These are phyloP conservation scores for Alviniconcha strummeri DNA, from an alignment of 2,888 invertebrate species.

Conservation along the genomic window DNA sequence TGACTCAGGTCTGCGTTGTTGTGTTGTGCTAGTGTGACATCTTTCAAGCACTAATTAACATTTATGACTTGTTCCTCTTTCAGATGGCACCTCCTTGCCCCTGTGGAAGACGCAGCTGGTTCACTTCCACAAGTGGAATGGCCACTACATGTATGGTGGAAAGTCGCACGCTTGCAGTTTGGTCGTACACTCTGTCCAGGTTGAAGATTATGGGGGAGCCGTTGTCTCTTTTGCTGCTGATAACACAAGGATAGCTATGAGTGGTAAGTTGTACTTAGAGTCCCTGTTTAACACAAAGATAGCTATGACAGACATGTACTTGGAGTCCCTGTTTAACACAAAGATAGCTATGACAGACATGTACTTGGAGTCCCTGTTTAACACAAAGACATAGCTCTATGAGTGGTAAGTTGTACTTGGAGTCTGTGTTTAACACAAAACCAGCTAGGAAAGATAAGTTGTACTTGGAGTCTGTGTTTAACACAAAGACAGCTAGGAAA, in stretches of 20 bases:
- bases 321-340: too few relatives aligned
- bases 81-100: neutral
- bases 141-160: neutral
- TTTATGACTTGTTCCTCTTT: neutral
- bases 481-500: too few relatives aligned
- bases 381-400: too few relatives aligned
- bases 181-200: conserved; percentile 12
- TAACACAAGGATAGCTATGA: conserved; percentile 29
- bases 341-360: neutral
- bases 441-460: neutral
- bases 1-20: too few relatives aligned
- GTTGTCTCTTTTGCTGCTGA: conserved; percentile 26
- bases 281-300: neutral
- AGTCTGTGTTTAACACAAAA: too few relatives aligned
- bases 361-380: neutral
- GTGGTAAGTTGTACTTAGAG: conserved; percentile 20
- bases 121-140: conserved; percentile 26
- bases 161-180: conserved; percentile 4
- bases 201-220: neutral
- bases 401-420: too few relatives aligned
- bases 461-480: neutral
- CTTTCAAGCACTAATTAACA: too few relatives aligned
- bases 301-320: too few relatives aligned
- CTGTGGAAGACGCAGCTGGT: conserved; percentile 33
- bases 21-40: too few relatives aligned